phyloP scores from a whole-genome alignment of 1,140 invertebrate species.

The Colletes gigas region DNA sequence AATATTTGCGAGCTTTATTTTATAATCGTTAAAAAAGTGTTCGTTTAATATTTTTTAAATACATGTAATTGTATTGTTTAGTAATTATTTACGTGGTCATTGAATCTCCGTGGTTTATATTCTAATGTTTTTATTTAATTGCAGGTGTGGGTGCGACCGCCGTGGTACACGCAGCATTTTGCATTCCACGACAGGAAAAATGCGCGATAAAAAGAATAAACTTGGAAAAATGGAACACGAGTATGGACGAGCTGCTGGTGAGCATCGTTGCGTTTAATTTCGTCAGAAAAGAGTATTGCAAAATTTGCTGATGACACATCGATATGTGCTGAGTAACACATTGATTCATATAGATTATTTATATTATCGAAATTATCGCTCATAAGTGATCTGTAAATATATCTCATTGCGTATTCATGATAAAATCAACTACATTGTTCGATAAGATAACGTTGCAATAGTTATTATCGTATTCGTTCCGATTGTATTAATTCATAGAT shows the following conservation, averaged over 20 bases:
- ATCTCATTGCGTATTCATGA: not conserved
- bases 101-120: not conserved
- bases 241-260: slow-evolving; percentile 96
- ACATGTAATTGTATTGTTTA: too few species aligned
- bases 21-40: too few species aligned
- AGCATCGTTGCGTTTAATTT: slow-evolving; percentile 51
- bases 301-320: not conserved
- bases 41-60: too few species aligned
- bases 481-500: not conserved
- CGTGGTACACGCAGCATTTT: slow-evolving; percentile 96
- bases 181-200: slow-evolving; percentile 95
- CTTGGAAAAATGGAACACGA: slow-evolving; percentile 99
- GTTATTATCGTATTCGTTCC: not conserved
- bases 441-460: slow-evolving; percentile 19
- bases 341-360: not conserved
- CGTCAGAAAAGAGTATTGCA: not conserved
- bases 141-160: slow-evolving; percentile 97
- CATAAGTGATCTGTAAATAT: not conserved
- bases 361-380: slow-evolving; percentile 13
- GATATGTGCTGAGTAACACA: too few species aligned
- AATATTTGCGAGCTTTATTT: too few species aligned
- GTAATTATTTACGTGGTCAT: not conserved
- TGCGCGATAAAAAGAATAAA: slow-evolving; percentile 99
- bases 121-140: slow-evolving; percentile 60
- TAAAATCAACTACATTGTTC: not conserved